Evolutionary conservation across 2,113 vertebrate genomes (phyloP), one percentile per base, ranked within the genome.

Genomic region (Amphilophus citrinellus): DNA sequence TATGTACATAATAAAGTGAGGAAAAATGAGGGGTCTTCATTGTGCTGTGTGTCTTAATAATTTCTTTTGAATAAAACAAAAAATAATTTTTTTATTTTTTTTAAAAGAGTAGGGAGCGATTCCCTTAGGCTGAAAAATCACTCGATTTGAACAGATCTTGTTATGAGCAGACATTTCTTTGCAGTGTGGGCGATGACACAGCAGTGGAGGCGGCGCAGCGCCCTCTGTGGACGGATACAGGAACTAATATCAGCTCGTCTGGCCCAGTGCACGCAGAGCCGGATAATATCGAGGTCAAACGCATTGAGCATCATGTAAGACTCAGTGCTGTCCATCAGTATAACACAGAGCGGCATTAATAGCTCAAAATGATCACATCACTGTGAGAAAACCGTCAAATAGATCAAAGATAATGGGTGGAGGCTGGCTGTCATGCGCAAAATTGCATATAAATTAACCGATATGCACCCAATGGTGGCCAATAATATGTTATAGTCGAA

Each of bases 141-240:
- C 44, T 53, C 5, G 17, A 73, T 73, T 73, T 71, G 24, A 56
- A 6, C 73, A 15, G 0, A n/a, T 14, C 20, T 77, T 37, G 5
- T n/a, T 44, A 15, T 56, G 42, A 77, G 47, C 7, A 76, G 61
- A 9, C 63, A 14, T 80, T 18, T 76, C 56, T 65, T 87, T 87
- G 66, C 59, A 56, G 73, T 7, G 27, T 61, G 56, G 14, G 47
- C 13, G 47, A 27, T 83, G 66, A 86, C 60, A 82, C 77, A 56
- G 81, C 86, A 84, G 85, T 10, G 30, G 63, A 91, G 87, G 90
- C 2, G 76, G 60, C 79, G 84, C 91, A 94, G 92, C 91, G 93
- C 92, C 95, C 92, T 92, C 96, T 95, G 37, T 90, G 85, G 88
- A 81, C 4, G 32, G 0, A 1, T 17, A 15, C 39, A 0, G 30